Evolutionary conservation across 2,797 vertebrate species (phyloP).

Genomic region (Bradypodion ventrale): DNA sequence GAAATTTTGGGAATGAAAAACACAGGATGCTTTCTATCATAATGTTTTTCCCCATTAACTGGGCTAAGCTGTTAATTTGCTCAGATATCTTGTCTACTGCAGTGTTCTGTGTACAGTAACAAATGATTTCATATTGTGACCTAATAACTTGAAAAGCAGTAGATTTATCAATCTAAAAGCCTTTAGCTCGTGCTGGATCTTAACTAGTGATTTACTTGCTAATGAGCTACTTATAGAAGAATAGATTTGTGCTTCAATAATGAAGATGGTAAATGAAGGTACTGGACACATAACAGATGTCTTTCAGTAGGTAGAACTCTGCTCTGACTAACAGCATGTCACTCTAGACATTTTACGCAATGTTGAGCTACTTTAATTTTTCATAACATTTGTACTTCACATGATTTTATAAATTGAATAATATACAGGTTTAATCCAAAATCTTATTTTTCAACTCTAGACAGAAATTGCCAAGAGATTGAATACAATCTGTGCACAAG

Average conservation of each 20-base stretch:
- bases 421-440: slow-evolving; percentile 50
- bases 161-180: slow-evolving; percentile 47
- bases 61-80: neutral
- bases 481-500: slow-evolving; percentile 98
- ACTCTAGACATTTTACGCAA: slow-evolving; percentile 32
- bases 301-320: slow-evolving; percentile 29
- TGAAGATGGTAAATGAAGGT: slow-evolving; percentile 52
- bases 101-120: neutral
- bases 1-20: neutral
- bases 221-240: slow-evolving; percentile 49
- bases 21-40: neutral
- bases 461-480: slow-evolving; percentile 98
- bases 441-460: slow-evolving; percentile 75
- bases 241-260: slow-evolving; percentile 51
- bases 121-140: neutral
- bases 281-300: slow-evolving; percentile 52
- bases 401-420: slow-evolving; percentile 13
- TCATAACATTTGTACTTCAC: slow-evolving; percentile 43
- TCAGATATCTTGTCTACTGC: neutral
- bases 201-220: slow-evolving; percentile 51
- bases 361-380: slow-evolving; percentile 35
- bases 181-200: slow-evolving; percentile 48
- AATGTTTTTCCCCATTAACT: neutral
- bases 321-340: slow-evolving; percentile 7
- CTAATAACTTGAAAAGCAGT: slow-evolving; percentile 40